Evolutionary conservation across 2,113 vertebrate genomes (phyloP).

Genomic region (Leptobrachium ailaonicum): DNA sequence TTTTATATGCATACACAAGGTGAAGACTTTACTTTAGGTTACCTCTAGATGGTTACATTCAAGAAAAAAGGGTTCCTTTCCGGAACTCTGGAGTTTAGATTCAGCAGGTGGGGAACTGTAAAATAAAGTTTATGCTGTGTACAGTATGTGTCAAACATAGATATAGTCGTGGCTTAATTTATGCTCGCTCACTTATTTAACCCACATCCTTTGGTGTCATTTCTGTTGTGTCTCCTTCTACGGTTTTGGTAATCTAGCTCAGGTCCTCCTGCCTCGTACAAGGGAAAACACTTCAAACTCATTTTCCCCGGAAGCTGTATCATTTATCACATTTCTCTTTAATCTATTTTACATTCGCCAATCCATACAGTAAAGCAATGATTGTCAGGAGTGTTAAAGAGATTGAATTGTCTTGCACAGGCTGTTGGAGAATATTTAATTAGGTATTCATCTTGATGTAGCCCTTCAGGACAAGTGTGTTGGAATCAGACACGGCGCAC

Average conservation of each 20-base stretch:
- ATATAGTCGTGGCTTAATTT: too few relatives aligned
- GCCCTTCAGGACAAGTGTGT: slow-evolving; percentile 40
- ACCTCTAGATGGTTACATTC: too few relatives aligned
- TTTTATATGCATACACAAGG: too few relatives aligned
- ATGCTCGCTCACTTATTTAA: too few relatives aligned
- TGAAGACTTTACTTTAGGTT: too few relatives aligned
- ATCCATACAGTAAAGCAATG: slow-evolving; percentile 31
- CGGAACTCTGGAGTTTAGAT: too few relatives aligned
- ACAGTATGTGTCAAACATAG: too few relatives aligned
- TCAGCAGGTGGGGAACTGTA: too few relatives aligned
- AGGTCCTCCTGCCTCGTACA: background rate
- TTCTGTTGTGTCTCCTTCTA: too few relatives aligned
- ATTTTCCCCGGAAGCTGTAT: slow-evolving; percentile 15
- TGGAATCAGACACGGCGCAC: slow-evolving; percentile 27
- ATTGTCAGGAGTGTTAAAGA: slow-evolving; percentile 39
- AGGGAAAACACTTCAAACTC: slow-evolving; percentile 7
- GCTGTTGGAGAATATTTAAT: slow-evolving; percentile 46
- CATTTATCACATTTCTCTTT: slow-evolving; percentile 48
- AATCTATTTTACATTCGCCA: slow-evolving; percentile 45
- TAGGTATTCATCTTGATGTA: slow-evolving; percentile 46
- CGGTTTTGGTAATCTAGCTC: background rate
- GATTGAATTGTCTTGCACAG: slow-evolving; percentile 42
- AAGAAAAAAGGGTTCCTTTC: too few relatives aligned
- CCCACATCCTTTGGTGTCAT: too few relatives aligned
- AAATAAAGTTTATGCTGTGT: too few relatives aligned